Evolutionary conservation across 2,888 invertebrate species (phyloP).

Genomic region (Diachrysia chrysitis): DNA sequence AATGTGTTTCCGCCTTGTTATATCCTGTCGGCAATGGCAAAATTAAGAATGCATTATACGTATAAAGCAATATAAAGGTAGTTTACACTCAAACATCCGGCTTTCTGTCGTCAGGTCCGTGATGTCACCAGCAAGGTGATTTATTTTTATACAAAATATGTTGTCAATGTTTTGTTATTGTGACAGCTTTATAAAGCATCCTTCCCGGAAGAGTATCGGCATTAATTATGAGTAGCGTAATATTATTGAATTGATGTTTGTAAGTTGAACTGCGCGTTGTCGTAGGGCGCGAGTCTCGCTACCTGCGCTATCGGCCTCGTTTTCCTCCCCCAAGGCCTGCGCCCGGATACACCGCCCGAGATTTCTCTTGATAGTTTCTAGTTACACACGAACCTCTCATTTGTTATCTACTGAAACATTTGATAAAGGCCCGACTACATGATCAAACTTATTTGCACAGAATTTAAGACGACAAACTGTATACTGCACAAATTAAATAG

Average conservation of each 20-base stretch:
- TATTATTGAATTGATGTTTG: slow-evolving; percentile 37
- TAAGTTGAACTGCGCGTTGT: slow-evolving; percentile 43
- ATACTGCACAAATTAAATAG: no score
- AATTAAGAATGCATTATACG: slow-evolving; percentile 76
- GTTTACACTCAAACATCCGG: slow-evolving; percentile 87
- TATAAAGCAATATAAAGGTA: slow-evolving; percentile 78
- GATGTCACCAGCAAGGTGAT: slow-evolving; percentile 59
- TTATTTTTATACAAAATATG: slow-evolving; percentile 50
- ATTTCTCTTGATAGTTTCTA: slow-evolving; percentile 83
- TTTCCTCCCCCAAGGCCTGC: slow-evolving; percentile 79
- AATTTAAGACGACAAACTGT: no score
- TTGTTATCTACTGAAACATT: slow-evolving; percentile 62
- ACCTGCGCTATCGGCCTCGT: slow-evolving; percentile 78
- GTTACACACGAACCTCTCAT: slow-evolving; percentile 74
- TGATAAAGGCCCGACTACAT: no score
- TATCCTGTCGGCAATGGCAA: slow-evolving; percentile 74
- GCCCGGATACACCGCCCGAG: slow-evolving; percentile 78
- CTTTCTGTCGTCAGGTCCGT: slow-evolving; percentile 70
- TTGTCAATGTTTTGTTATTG: slow-evolving; percentile 45
- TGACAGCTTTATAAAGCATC: slow-evolving; percentile 32
- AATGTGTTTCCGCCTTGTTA: slow-evolving; percentile 78
- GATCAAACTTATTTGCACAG: no score
- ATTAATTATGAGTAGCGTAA: slow-evolving; percentile 35
- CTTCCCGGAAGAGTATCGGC: slow-evolving; percentile 44
- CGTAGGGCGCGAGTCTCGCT: slow-evolving; percentile 60